Base-by-base conservation (phyloP, 2,888 invertebrate genomes). In the Pasiphila rectangulata region DNA sequence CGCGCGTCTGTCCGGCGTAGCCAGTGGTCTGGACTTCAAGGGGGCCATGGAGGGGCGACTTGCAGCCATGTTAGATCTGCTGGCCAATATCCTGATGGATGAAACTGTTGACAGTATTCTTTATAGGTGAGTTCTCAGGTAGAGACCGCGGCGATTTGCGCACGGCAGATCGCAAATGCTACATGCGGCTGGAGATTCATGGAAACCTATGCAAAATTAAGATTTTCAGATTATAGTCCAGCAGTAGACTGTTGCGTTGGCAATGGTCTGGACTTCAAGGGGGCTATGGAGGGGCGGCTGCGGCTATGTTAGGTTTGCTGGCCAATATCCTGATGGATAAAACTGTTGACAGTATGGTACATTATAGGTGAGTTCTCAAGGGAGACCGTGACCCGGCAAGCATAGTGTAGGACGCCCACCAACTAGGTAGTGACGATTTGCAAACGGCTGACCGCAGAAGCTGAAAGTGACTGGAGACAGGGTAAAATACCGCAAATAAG, bases 301-400 rank as follows among this genome's bases (percentile, higher is more conserved):
- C 78, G 0, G 71, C 90, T 3, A 34, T 84, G 15, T 54, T 89
- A 3, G 90, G 91, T 39, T 72, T 88, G 0, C 55, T 80, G 4
- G 63, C 90, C 52, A 73, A 80, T 50, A 38, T 91, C 4, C 54
- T 90, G 13, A 79, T 76, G 52, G 87, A 91, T 24, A 85, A 90
- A 9, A 80, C 78, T 0, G 61, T 90, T 13, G 79, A 83, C 10
- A 80, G 76, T 47, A 59, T 91, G n/a, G n/a, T n/a, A 2, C 65
- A 85, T 36, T 80, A 74, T 23, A 90, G 89, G 90, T 90, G 54
- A 41, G 20, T n/a, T n/a, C n/a, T n/a, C n/a, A n/a, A n/a, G n/a
- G n/a, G n/a, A n/a, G n/a, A n/a, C n/a, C n/a, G n/a, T n/a, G n/a
- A n/a, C n/a, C n/a, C n/a, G n/a, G n/a, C n/a, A n/a, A n/a, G n/a